Conservation (phyloP, 2,797 vertebrate genomes). For the Hypotaenidia okinawae region DNA sequence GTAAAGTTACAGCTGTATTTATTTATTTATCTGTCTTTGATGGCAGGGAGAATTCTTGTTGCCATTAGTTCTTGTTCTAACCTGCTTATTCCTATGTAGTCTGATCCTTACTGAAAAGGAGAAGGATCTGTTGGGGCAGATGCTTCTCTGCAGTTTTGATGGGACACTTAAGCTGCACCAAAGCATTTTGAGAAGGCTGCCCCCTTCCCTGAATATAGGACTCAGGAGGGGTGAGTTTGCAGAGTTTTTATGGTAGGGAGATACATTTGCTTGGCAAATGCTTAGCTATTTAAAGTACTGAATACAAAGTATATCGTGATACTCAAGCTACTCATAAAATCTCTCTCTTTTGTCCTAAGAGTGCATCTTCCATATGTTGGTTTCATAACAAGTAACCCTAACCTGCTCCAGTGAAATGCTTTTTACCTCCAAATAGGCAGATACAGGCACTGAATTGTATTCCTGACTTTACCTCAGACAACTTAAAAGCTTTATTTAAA, state of each 20-base stretch:
- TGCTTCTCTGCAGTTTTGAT: neutral
- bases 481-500: neutral
- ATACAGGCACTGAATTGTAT: neutral
- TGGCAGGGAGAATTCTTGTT: neutral
- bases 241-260: neutral
- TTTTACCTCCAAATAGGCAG: neutral
- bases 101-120: neutral
- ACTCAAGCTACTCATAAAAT: neutral
- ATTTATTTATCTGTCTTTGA: neutral
- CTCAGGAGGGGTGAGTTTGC: neutral
- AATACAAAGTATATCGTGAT: neutral
- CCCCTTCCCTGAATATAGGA: neutral
- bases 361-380: neutral
- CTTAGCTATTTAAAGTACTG: neutral
- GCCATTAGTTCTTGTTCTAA: neutral
- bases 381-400: neutral
- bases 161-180: neutral
- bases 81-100: neutral
- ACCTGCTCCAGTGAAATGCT: neutral
- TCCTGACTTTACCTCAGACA: neutral
- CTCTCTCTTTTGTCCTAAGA: neutral
- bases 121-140: neutral
- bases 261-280: neutral
- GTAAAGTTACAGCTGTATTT: constrained; percentile 12
- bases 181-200: neutral